Base-by-base conservation (phyloP, 2,888 invertebrate genomes). In the Hypomecis punctinalis region DNA sequence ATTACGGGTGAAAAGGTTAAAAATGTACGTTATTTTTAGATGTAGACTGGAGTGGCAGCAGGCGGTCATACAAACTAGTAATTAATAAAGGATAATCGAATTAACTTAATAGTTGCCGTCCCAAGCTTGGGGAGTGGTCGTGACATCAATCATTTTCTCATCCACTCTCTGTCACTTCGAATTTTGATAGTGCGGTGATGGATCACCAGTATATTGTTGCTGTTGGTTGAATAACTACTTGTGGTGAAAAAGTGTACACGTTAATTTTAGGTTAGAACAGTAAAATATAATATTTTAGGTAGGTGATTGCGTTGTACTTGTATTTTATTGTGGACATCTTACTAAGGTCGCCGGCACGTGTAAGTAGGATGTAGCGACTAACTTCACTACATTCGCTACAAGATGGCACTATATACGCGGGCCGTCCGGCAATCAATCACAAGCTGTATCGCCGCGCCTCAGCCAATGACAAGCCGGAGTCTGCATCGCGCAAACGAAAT, bases 161-260 rank as follows among this genome's bases (percentile, higher is more conserved):
- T 91, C 89, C 88, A 91, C 89, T 91, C 88, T 86, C 80, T 88
- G 90, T 91, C 91, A 88, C 89, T 88, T 89, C 86, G 87, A 91
- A 90, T 89, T 91, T 90, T 90, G 90, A 91, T 91, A 87, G 80
- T 79, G 76, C 69, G 73, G 80, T 91, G 91, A 92, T 92, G 84
- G 91, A 92, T 90, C 83, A 77, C 81, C 80, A 76, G 77, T 79
- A 78, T 61, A 68, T 71, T 75, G 74, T 69, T 69, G 67, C 67
- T 72, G 75, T 51, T 40, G 35, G 37, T 52, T 52, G 40, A 52
- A 40, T 45, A 54, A 56, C 56, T 33, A 47, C 56, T 39, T 40
- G n/a, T 47, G 39, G 5, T 6, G 55, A 37, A 45, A 54, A 54
- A 23, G 4, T 46, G 46, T 54, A 42, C 1, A 40, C 45, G 13